phyloP scores from a whole-genome alignment of 2,113 vertebrate genomes.

The Baryphthengus martii region DNA sequence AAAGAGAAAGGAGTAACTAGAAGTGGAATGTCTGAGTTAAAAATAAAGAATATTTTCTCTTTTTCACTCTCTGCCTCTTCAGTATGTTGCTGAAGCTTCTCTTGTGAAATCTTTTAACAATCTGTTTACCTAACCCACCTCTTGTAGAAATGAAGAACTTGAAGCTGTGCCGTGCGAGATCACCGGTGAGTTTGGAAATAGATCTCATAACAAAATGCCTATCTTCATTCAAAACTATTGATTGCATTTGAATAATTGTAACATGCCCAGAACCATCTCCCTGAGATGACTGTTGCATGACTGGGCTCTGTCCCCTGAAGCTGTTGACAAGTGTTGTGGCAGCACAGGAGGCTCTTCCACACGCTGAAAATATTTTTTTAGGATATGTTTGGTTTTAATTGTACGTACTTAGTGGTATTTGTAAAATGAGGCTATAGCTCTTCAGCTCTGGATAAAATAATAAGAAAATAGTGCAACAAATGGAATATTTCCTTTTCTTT shows the following conservation, averaged over 20 bases:
- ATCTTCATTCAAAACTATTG: neutral
- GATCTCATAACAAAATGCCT: neutral
- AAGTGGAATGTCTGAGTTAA: neutral
- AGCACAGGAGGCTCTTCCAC: neutral
- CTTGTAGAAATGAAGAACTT: constrained; percentile 59
- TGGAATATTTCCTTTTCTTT: neutral
- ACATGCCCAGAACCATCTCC: neutral
- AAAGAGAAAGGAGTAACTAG: neutral
- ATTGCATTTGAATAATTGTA: neutral
- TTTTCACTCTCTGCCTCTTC: neutral
- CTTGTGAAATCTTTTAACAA: neutral
- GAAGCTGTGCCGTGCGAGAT: constrained; percentile 54
- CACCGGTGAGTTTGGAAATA: constrained; percentile 68
- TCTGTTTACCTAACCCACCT: neutral
- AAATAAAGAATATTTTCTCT: neutral
- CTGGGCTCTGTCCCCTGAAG: neutral
- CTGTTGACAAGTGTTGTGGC: neutral
- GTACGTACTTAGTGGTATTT: neutral
- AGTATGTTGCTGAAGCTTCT: neutral
- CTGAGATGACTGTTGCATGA: neutral
- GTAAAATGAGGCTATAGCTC: neutral
- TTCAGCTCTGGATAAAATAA: neutral
- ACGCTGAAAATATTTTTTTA: neutral
- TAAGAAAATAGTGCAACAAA: neutral
- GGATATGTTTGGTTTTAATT: neutral